Evolutionary conservation across 2,113 vertebrate species (phyloP).

Genomic region (Chionodraco myersi): DNA sequence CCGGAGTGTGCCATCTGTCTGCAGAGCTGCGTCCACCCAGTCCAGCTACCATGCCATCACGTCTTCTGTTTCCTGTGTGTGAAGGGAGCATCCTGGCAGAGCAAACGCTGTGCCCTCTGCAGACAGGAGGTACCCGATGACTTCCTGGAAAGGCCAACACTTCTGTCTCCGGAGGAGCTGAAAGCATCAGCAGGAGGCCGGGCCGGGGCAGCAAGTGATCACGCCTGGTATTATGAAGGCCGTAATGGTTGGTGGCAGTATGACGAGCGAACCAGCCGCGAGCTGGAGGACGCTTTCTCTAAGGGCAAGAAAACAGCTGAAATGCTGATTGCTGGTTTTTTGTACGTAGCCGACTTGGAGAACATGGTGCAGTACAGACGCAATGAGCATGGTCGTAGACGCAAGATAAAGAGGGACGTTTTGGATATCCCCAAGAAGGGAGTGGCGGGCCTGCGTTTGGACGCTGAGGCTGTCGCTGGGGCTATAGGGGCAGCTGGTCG

Average conservation of each 20-base stretch:
- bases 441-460: slow-evolving; percentile 95
- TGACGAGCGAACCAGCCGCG: slow-evolving; percentile 97
- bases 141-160: slow-evolving; percentile 97
- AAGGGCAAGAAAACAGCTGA: slow-evolving; percentile 98
- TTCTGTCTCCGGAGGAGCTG: slow-evolving; percentile 95
- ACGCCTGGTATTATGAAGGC: slow-evolving; percentile 99
- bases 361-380: slow-evolving; percentile 99
- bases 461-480: slow-evolving; percentile 87
- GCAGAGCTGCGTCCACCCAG: slow-evolving; percentile 97
- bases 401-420: slow-evolving; percentile 97
- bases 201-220: slow-evolving; percentile 90
- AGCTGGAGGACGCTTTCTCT: slow-evolving; percentile 97
- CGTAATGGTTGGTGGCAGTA: slow-evolving; percentile 99
- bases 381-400: slow-evolving; percentile 95
- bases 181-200: slow-evolving; percentile 91
- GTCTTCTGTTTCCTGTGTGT: slow-evolving; percentile 98
- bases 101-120: slow-evolving; percentile 97
- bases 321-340: slow-evolving; percentile 98
- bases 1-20: slow-evolving; percentile 98
- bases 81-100: slow-evolving; percentile 99
- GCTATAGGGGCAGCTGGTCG: slow-evolving; percentile 81
- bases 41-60: slow-evolving; percentile 96
- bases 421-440: slow-evolving; percentile 99
- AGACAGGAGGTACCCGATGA: slow-evolving; percentile 98
- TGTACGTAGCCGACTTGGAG: slow-evolving; percentile 97